Base-by-base conservation (phyloP, 2,888 invertebrate genomes). In the Melieria picta region DNA sequence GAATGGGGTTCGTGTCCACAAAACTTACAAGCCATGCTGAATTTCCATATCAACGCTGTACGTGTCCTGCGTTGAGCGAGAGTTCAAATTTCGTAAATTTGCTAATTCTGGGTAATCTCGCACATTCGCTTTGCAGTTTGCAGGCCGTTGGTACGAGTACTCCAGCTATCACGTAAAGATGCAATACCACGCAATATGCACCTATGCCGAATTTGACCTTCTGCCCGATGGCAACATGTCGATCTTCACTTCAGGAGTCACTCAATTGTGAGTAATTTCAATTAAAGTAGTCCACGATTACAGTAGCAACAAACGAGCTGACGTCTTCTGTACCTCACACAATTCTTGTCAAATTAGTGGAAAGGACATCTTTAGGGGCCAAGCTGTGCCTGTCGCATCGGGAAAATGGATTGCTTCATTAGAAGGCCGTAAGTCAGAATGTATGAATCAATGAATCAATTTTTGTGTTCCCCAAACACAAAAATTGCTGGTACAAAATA, bases 131-230 rank as follows among this genome's bases (percentile, higher is more conserved):
- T 58, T 76, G 74, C 72, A 92, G 92, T 93, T 91, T 80, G 79
- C 91, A 74, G 93, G 93, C 47, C 90, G 89, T 81, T 94, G 93
- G 93, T 93, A 91, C 81, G 93, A 93, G 85, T 89, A 89, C 10
- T 90, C 92, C 82, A 90, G 91, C 78, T 94, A 93, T 83, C 93
- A 93, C 80, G 90, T 91, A 45, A 79, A 93, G 52, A 92, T 93
- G 82, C 91, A 93, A 84, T 84, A 91, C 11, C 91, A 90, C 4
- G 92, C 92, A 10, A 91, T 90, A 81, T 94, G 94, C 83, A 90
- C 92, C 64, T 90, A 90, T 1, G 91, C 93, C 0, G 89, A 89
- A 74, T 93, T 93, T 84, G 83, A 80, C 75, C 78, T 76, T 72
- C 85, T 79, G 79, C 61, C 73, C 7, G 72, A 88, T 71, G 87